Conservation (phyloP, 2,113 vertebrate genomes). For the Sturnira hondurensis region DNA sequence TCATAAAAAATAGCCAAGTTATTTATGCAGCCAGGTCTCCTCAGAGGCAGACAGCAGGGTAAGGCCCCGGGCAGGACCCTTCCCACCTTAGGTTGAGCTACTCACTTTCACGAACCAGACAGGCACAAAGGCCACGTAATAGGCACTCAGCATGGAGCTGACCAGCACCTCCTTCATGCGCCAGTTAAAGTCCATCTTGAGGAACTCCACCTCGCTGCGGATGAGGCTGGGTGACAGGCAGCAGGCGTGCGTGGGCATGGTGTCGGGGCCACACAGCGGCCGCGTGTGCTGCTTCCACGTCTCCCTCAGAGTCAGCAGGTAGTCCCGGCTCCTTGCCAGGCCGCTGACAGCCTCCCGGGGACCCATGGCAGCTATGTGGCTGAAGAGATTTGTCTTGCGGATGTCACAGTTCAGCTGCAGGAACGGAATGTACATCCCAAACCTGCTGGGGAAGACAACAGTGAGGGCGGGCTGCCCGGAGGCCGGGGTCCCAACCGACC, state of each 20-base stretch:
- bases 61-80: neutral
- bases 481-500: neutral
- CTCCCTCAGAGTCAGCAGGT: slow-evolving; percentile 92
- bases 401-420: slow-evolving; percentile 93
- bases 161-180: slow-evolving; percentile 98
- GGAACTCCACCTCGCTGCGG: slow-evolving; percentile 95
- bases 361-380: slow-evolving; percentile 87
- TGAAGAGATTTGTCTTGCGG: slow-evolving; percentile 84
- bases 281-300: slow-evolving; percentile 97
- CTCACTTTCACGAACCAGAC: slow-evolving; percentile 99
- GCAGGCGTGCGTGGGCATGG: slow-evolving; percentile 97
- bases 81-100: neutral
- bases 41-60: neutral
- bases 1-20: neutral
- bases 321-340: slow-evolving; percentile 86
- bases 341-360: slow-evolving; percentile 85
- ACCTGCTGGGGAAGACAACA: slow-evolving; percentile 79
- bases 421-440: slow-evolving; percentile 99
- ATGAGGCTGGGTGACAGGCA: slow-evolving; percentile 97
- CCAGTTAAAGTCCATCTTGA: slow-evolving; percentile 99
- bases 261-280: slow-evolving; percentile 90
- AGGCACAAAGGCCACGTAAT: slow-evolving; percentile 97
- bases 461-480: neutral
- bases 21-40: neutral
- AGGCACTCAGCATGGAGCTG: slow-evolving; percentile 98